Evolutionary conservation across 2,888 invertebrate genomes (phyloP), one percentile per base, ranked within the genome.

Genomic region (Eristalinus aeneus): DNA sequence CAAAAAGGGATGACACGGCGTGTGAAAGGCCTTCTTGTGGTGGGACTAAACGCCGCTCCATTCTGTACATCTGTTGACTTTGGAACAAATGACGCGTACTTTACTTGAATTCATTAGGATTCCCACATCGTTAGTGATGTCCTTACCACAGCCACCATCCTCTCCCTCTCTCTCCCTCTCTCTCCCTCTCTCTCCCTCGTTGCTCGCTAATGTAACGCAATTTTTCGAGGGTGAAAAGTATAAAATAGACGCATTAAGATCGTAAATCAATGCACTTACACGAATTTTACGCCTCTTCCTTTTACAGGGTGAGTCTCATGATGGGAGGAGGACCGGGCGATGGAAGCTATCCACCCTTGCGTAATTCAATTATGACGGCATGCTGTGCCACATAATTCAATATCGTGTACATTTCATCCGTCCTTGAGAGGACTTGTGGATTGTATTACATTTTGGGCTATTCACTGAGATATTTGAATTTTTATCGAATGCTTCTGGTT

Each of bases 231-330:
- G 78, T 78, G 72, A 60, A 65, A 78, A 46, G 8, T 53, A 78
- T 27, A 67, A 77, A 79, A 79, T 68, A 67, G 61, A 73, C 60
- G 3, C 61, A 36, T 36, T 36, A 32, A 20, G 46, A 53, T 72
- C 60, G 60, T 79, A 72, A 79, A 79, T 72, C 78, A 79, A 60
- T 27, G 60, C 72, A 72, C 65, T 67, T 65, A 65, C 65, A 67
- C 60, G 54, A 67, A 20, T 36, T 53, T 73, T 27, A 67, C 65
- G 65, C 58, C 65, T 56, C 60, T 67, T 53, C 36, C 54, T 61
- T n/a, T 73, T 61, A 61, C 39, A 67, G 67, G 22, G 61, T 34
- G 20, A 54, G 32, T 71, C 65, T 46, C 46, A 27, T 27, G 5
- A 27, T 3, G n/a, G 12, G n/a, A 16, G 46, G 16, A 8, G 46